phyloP scores from a whole-genome alignment of 1,140 invertebrate genomes.

The Atta cephalotes region DNA sequence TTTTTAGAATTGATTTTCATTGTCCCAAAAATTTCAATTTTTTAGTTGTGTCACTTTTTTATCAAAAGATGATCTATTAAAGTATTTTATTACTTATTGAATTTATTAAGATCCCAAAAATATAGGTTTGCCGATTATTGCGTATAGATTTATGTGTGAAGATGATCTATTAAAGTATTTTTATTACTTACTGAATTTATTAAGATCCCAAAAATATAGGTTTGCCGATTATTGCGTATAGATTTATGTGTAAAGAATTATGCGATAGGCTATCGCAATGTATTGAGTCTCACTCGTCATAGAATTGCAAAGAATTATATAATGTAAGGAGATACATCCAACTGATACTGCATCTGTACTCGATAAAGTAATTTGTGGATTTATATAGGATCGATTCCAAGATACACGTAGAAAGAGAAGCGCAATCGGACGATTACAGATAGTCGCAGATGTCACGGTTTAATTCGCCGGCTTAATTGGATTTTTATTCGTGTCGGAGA shows the following conservation, averaged over 20 bases:
- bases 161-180: neutral
- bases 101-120: neutral
- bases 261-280: neutral
- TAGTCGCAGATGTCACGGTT: conserved; percentile 44
- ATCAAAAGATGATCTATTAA: too few relatives aligned
- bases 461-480: conserved; percentile 56
- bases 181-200: neutral
- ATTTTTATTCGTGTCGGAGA: conserved; percentile 51
- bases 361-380: conserved; percentile 21
- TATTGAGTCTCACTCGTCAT: neutral
- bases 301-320: neutral
- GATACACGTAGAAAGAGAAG: neutral
- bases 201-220: neutral
- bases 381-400: neutral
- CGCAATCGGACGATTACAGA: conserved; percentile 30
- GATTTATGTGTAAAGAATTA: neutral
- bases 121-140: neutral
- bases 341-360: neutral
- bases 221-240: neutral
- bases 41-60: too few relatives aligned
- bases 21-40: too few relatives aligned
- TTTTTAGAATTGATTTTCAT: too few relatives aligned
- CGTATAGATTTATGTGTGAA: neutral
- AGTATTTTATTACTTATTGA: neutral
- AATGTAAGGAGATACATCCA: neutral